A percentile compares a stretch with the other conserved stretches of the same genome.
phyloP scores from a whole-genome alignment of 2,888 invertebrate genomes.

The Eupelmus urozonus region DNA sequence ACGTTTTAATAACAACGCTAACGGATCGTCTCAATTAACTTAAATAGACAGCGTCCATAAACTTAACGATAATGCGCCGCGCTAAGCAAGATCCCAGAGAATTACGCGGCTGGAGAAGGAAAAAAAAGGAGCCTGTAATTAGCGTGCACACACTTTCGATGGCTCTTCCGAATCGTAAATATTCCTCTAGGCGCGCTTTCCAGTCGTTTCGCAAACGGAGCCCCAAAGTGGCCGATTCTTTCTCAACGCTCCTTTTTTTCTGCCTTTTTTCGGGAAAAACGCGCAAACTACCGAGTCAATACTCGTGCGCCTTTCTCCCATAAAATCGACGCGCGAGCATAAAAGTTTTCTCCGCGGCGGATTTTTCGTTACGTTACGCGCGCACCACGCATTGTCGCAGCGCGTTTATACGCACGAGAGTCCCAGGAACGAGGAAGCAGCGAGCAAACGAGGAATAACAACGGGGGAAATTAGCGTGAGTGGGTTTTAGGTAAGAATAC shows the following conservation, averaged over 20 bases:
- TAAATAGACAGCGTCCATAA: background rate
- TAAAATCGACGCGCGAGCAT: conserved; percentile 28
- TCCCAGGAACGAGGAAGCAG: conserved; percentile 29
- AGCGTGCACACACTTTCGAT: background rate
- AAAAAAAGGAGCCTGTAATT: conserved; percentile 3
- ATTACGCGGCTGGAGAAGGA: too few relatives aligned
- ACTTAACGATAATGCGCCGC: conserved; percentile 7
- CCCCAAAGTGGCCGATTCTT: conserved; percentile 15
- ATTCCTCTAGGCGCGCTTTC: background rate
- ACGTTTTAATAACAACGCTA: background rate
- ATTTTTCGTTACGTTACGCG: conserved; percentile 2
- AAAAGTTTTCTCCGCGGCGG: too few relatives aligned
- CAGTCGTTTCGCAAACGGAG: conserved; percentile 27
- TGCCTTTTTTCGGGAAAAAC: conserved; percentile 5
- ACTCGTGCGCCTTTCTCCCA: conserved; percentile 27
- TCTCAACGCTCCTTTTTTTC: conserved; percentile 1
- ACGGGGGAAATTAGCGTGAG: conserved; percentile 25
- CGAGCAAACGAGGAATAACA: background rate
- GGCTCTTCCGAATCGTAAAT: background rate
- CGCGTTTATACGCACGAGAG: too few relatives aligned
- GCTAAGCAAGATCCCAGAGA: too few relatives aligned
- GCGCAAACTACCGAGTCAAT: conserved; percentile 19
- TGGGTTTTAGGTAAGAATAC: background rate
- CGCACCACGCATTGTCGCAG: conserved; percentile 20
- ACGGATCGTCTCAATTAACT: conserved; percentile 5